Conservation (phyloP, 1,140 invertebrate genomes). For the Aradophagus sp. region DNA sequence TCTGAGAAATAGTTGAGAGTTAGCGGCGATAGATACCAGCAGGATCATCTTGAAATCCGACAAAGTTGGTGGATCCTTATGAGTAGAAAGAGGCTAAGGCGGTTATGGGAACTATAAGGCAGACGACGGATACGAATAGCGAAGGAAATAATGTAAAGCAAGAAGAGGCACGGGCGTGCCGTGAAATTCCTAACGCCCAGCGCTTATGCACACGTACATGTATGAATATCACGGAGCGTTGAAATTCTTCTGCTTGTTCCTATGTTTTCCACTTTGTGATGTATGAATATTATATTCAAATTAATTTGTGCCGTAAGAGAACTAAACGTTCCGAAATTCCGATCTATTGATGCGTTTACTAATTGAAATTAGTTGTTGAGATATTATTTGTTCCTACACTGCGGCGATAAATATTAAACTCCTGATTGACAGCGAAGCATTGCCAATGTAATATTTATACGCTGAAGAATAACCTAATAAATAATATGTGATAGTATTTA, state of each 20-base stretch:
- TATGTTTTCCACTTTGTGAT: constrained; percentile 53
- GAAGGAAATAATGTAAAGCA: constrained; percentile 50
- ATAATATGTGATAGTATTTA: too few relatives aligned
- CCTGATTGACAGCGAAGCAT: too few relatives aligned
- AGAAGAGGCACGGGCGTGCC: constrained; percentile 12
- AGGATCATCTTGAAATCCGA: constrained; percentile 51
- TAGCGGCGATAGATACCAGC: constrained; percentile 54
- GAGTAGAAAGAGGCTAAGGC: constrained; percentile 45
- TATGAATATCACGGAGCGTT: constrained; percentile 42
- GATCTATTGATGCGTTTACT: constrained; percentile 12
- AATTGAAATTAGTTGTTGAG: not conserved
- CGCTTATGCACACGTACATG: constrained; percentile 41
- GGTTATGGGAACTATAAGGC: constrained; percentile 49
- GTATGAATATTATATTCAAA: constrained; percentile 44
- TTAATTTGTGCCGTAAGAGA: constrained; percentile 22
- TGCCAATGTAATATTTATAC: too few relatives aligned
- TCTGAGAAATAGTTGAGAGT: constrained; percentile 72
- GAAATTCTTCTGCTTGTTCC: constrained; percentile 46
- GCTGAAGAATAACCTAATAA: too few relatives aligned
- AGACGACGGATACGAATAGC: constrained; percentile 43
- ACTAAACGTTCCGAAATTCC: constrained; percentile 8
- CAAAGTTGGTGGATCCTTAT: constrained; percentile 50
- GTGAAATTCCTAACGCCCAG: constrained; percentile 45
- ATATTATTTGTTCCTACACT: not conserved
- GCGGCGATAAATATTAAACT: too few relatives aligned